phyloP scores from a whole-genome alignment of 92 coral and sea anemone genomes.

The Siderastrea radians region DNA sequence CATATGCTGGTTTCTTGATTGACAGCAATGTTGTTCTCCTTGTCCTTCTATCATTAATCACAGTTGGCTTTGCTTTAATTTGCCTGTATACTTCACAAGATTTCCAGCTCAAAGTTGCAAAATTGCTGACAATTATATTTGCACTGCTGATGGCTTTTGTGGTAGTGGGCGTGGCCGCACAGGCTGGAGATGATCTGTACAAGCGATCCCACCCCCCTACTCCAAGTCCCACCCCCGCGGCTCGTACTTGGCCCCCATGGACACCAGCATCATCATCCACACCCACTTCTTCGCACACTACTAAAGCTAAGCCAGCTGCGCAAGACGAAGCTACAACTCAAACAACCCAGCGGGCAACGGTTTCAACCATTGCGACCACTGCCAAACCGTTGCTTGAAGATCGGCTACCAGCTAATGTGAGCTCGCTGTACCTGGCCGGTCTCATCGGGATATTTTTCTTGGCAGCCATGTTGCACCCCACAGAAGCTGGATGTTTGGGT shows the following conservation, averaged over 20 bases:
- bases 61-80: slow-evolving; percentile 73
- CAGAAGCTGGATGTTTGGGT: slow-evolving; percentile 80
- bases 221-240: background rate
- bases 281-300: background rate
- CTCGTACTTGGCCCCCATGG: background rate
- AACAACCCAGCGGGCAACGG: background rate
- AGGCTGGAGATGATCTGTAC: slow-evolving; percentile 34
- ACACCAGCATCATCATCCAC: background rate
- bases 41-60: slow-evolving; percentile 50
- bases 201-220: slow-evolving; percentile 4
- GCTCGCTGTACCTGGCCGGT: slow-evolving; percentile 80
- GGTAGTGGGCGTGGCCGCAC: slow-evolving; percentile 84
- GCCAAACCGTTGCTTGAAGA: background rate
- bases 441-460: slow-evolving; percentile 69
- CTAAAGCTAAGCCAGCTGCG: background rate
- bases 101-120: slow-evolving; percentile 93
- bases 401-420: slow-evolving; percentile 73
- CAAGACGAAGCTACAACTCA: no score
- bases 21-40: slow-evolving; percentile 15
- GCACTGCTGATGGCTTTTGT: slow-evolving; percentile 86
- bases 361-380: background rate
- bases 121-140: slow-evolving; percentile 78
- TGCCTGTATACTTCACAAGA: slow-evolving; percentile 93
- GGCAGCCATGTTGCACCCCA: slow-evolving; percentile 85
- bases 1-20: slow-evolving; percentile 30